Base-by-base conservation (phyloP, 2,797 vertebrate species). In the Chaunax sp. region DNA sequence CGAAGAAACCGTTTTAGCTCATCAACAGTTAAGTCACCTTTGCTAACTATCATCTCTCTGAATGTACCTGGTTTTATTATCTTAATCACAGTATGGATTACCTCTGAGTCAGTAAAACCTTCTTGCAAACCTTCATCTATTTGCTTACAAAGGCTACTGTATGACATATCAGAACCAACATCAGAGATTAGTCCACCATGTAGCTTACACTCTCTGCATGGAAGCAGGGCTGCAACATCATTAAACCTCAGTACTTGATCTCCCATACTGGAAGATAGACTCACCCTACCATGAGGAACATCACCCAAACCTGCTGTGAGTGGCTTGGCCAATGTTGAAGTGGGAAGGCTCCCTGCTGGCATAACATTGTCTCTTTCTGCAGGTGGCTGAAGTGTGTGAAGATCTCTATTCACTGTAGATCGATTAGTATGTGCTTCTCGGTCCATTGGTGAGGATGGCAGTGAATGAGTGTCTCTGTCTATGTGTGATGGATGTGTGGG, bases 1-100 rank as follows among this genome's bases (percentile, higher is more conserved):
- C 16, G 20, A 12, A 74, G 49, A 64, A 82, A 79, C n/a, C 14
- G 8, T 12, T 73, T 73, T 0, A 65, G 23, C 58, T 83, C 62
- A 53, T 61, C 25, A 10, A 68, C n/a, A 52, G n/a, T 78, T 19
- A 73, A 54, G 2, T 76, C 43, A 69, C 25, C 1, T 49, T 72
- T 75, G 22, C 65, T 61, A 0, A 1, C 13, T 9, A 80, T 47
- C 56, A 76, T 73, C 0, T 67, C 60, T 45, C 41, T 64, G 10
- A 77, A 74, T 22, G 56, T 43, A 54, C 55, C 51, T 20, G 55
- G 46, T 22, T 69, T 78, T 6, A 33, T 64, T 1, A 57, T 57
- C 5, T 69, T 64, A 15, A 72, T 38, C 9, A 75, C 35, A 12
- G 37, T 56, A 3, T 37, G 2, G 6, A 68, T 41, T 12, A 80